Evolutionary conservation across 2,888 invertebrate species (phyloP).

Genomic region (Alloscopus bannaensis): DNA sequence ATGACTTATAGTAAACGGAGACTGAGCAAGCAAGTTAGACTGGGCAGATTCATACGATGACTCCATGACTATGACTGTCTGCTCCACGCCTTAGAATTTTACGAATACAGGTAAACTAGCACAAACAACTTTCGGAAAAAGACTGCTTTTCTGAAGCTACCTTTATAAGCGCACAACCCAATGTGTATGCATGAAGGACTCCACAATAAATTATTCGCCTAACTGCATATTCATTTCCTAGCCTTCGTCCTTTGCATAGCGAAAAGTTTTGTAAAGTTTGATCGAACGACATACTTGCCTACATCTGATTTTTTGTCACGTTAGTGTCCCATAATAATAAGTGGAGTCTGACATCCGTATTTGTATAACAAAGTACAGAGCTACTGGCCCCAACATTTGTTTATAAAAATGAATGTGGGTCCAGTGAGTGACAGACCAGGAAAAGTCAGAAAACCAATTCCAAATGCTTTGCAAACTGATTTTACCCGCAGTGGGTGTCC

Average conservation of each 20-base stretch:
- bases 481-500: conserved; percentile 47
- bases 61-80: no score
- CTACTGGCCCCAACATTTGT: no score
- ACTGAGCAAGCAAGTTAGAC: no score
- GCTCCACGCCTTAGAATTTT: no score
- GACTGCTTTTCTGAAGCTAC: no score
- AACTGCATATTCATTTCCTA: conserved; percentile 18
- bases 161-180: no score
- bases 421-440: conserved; percentile 2
- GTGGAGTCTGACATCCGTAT: conserved; percentile 40
- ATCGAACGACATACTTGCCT: conserved; percentile 61
- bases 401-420: no score
- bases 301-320: conserved; percentile 61
- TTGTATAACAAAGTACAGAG: conserved; percentile 32
- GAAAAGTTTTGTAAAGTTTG: conserved; percentile 38
- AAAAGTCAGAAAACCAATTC: background rate
- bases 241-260: background rate
- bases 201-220: conserved; percentile 3
- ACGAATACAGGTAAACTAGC: no score
- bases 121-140: no score
- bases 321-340: conserved; percentile 55
- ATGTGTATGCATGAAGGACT: background rate
- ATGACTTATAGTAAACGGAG: conserved; percentile 1
- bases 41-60: no score
- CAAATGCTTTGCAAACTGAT: conserved; percentile 15